Evolutionary conservation across 2,113 vertebrate species (phyloP).

Genomic region (Ibidorhyncha struthersii): DNA sequence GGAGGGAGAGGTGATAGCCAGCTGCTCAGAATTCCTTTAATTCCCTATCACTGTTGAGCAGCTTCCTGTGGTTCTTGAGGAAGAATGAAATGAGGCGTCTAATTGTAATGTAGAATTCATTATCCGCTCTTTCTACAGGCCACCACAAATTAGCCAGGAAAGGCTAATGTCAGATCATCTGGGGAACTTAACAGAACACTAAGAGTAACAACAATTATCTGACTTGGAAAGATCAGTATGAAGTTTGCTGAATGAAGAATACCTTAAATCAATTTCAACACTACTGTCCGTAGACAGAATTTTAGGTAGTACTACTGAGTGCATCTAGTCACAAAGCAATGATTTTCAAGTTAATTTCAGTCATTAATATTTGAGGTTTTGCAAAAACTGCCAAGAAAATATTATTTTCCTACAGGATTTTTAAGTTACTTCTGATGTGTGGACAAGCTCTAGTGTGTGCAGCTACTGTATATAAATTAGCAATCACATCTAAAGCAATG

Average conservation of each 20-base stretch:
- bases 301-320: background rate
- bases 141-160: background rate
- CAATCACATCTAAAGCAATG: background rate
- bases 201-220: background rate
- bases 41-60: background rate
- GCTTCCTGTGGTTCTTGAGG: background rate
- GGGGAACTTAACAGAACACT: background rate
- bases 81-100: conserved; percentile 31
- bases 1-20: background rate
- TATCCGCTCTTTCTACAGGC: background rate
- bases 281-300: background rate
- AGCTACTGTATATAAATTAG: background rate
- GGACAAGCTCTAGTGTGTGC: background rate
- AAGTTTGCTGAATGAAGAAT: background rate
- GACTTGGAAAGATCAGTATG: background rate
- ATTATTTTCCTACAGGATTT: background rate
- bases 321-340: background rate
- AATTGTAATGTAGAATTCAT: conserved; percentile 1
- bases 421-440: background rate
- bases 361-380: background rate
- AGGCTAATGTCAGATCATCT: background rate
- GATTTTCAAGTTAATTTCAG: background rate
- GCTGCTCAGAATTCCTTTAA: conserved; percentile 13
- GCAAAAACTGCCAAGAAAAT: background rate
- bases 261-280: background rate